These are phyloP conservation scores for Halcyon malimbica DNA, from an alignment of 2,113 vertebrate genomes.

Conservation along the genomic window DNA sequence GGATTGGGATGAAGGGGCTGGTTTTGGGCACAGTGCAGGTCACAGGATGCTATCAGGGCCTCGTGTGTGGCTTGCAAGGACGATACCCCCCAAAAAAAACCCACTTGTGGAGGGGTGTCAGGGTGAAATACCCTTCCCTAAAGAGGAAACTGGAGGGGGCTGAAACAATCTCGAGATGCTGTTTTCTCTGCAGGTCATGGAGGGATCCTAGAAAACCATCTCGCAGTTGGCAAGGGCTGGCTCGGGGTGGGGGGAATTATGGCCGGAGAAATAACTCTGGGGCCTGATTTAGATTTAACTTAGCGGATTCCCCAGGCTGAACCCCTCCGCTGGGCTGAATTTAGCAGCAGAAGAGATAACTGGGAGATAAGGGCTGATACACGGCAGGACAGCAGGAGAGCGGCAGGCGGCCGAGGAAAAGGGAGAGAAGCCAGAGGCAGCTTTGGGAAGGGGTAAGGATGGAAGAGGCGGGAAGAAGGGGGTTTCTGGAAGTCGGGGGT, in stretches of 20 bases:
- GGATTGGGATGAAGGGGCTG: not conserved
- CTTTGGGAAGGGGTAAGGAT: constrained; percentile 8
- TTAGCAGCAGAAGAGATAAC: constrained; percentile 53
- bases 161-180: rapidly evolving
- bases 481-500: not conserved
- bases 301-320: constrained; percentile 27
- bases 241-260: not conserved
- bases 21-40: rapidly evolving
- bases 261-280: not conserved
- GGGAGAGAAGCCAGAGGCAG: not conserved
- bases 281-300: not conserved
- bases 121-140: not conserved
- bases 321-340: constrained; percentile 41
- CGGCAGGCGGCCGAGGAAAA: not conserved
- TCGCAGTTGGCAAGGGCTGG: not conserved
- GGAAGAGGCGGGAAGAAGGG: not conserved
- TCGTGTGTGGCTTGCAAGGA: rapidly evolving
- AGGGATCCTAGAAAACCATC: not conserved
- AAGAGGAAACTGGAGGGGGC: rapidly evolving
- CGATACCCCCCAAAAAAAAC: not conserved
- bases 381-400: constrained; percentile 8
- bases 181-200: not conserved
- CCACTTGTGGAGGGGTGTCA: no score
- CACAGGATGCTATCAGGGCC: not conserved
- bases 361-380: constrained; percentile 53